Conservation (phyloP, 1,140 invertebrate species). For the Drosophila murphyi region DNA sequence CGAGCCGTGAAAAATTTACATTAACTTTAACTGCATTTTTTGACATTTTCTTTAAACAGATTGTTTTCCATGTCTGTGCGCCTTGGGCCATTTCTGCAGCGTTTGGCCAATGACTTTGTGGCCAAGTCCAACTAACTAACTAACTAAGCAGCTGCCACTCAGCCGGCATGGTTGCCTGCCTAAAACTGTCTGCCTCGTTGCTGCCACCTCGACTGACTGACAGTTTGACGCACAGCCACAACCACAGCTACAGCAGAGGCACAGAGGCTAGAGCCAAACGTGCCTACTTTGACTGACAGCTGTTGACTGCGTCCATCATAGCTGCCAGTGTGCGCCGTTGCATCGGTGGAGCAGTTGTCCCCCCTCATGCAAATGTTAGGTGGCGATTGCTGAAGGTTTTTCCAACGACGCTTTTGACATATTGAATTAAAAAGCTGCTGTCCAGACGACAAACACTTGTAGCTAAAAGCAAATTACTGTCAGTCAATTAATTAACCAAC, state of each 20-base stretch:
- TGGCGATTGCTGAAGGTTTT: conserved; percentile 15
- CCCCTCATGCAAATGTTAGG: conserved; percentile 22
- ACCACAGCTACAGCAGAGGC: neutral
- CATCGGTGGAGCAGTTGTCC: neutral
- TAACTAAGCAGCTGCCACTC: conserved; percentile 60
- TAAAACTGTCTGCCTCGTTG: neutral
- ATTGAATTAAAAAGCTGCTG: conserved; percentile 66
- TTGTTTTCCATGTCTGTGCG: conserved; percentile 11
- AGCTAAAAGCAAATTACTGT: conserved; percentile 57
- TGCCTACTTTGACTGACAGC: conserved; percentile 63
- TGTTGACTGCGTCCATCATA: conserved; percentile 55
- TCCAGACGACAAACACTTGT: conserved; percentile 20
- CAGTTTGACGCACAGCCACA: conserved; percentile 38
- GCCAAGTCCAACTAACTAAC: conserved; percentile 39
- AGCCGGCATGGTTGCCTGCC: conserved; percentile 10
- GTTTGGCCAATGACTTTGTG: conserved; percentile 41
- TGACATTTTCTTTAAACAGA: conserved; percentile 1
- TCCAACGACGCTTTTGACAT: conserved; percentile 54
- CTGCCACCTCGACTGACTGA: conserved; percentile 19
- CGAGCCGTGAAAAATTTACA: conserved; percentile 20
- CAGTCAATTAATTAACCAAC: conserved; percentile 41
- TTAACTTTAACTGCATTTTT: conserved; percentile 22
- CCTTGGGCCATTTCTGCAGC: conserved; percentile 47
- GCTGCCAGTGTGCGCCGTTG: conserved; percentile 7
- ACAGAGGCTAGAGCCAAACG: conserved; percentile 20